Conservation (phyloP, 2,888 invertebrate species). For the Campopleginae sp. region DNA sequence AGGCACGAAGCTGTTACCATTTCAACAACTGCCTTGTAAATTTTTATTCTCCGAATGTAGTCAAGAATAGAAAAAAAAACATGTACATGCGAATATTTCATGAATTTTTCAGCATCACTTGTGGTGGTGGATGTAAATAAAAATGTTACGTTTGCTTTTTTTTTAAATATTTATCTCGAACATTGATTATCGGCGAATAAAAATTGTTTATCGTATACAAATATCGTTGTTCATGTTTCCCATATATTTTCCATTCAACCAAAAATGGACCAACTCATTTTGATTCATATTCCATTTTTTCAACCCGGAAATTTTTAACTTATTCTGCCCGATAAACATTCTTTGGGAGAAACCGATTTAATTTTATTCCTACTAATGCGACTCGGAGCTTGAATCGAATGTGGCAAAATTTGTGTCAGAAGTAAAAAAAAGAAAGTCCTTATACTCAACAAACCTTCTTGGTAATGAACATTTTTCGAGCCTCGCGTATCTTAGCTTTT, state of each 20-base stretch:
- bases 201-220: slow-evolving; percentile 38
- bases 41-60: slow-evolving; percentile 8
- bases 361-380: background rate
- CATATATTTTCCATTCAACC: background rate
- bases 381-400: background rate
- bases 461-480: background rate
- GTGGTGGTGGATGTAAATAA: slow-evolving; percentile 58
- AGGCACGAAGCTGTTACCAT: slow-evolving; percentile 2
- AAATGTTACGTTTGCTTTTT: slow-evolving; percentile 51
- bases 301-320: background rate
- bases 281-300: background rate
- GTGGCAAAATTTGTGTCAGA: background rate
- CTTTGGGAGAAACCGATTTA: background rate
- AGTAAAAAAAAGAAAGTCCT: background rate
- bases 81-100: slow-evolving; percentile 17
- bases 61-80: background rate
- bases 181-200: slow-evolving; percentile 52
- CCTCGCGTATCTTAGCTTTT: too few species aligned
- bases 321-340: background rate
- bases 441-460: background rate
- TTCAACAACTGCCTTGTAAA: slow-evolving; percentile 3
- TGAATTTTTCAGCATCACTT: slow-evolving; percentile 14
- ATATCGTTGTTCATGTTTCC: background rate
- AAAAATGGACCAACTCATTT: background rate
- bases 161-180: slow-evolving; percentile 60